phyloP scores from a whole-genome alignment of 2,888 invertebrate genomes.

The Eristalis intricaria region DNA sequence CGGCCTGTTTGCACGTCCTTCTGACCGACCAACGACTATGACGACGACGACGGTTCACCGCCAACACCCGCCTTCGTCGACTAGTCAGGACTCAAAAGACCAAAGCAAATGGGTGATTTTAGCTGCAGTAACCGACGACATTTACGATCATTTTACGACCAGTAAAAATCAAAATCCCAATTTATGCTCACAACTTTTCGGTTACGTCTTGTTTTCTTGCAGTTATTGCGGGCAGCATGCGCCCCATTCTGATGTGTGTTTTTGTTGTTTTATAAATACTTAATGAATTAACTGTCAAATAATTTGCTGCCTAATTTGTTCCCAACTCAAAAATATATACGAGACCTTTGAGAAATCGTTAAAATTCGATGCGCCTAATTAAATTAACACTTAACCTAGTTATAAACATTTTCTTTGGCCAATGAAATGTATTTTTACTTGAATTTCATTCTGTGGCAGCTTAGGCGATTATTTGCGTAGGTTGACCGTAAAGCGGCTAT shows the following conservation, averaged over 20 bases:
- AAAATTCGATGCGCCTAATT: constrained; percentile 46
- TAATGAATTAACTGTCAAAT: constrained; percentile 58
- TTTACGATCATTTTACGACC: constrained; percentile 82
- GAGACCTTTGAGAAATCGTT: constrained; percentile 34
- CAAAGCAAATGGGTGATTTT: constrained; percentile 79
- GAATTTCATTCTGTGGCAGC: neutral
- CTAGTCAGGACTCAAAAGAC: constrained; percentile 77
- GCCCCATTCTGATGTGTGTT: constrained; percentile 28
- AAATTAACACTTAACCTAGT: constrained; percentile 40
- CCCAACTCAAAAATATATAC: neutral
- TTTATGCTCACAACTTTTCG: constrained; percentile 71
- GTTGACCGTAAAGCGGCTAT: neutral
- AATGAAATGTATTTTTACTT: neutral
- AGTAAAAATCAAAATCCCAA: constrained; percentile 81
- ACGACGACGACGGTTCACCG: constrained; percentile 1
- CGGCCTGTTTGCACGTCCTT: neutral
- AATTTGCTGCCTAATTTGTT: constrained; percentile 45
- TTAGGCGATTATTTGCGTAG: neutral
- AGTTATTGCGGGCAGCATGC: constrained; percentile 21
- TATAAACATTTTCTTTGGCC: constrained; percentile 18
- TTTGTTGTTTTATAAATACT: constrained; percentile 61
- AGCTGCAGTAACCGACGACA: constrained; percentile 81
- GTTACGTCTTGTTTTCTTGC: constrained; percentile 64
- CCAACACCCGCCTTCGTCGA: constrained; percentile 54
- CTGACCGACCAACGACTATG: neutral